A percentile compares a stretch with the other conserved stretches of the same genome.
phyloP scores from a whole-genome alignment of 2,888 invertebrate species.

The Dascillus cervinus region DNA sequence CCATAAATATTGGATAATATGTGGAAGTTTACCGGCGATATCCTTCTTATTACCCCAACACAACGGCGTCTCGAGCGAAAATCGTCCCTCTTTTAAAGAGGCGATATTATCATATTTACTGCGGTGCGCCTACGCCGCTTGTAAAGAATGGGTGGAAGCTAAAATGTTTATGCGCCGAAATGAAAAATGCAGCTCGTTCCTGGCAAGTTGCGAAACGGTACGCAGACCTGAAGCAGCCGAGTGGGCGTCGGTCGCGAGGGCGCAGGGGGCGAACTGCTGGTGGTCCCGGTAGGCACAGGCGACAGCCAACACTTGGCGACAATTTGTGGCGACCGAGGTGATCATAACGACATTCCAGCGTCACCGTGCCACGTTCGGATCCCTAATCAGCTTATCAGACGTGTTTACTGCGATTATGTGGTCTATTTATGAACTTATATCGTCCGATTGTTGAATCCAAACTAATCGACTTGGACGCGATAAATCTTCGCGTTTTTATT shows the following conservation, averaged over 20 bases:
- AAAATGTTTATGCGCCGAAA: slow-evolving; percentile 10
- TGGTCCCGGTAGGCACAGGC: slow-evolving; percentile 13
- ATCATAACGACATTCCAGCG: slow-evolving; percentile 20
- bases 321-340: slow-evolving; percentile 21
- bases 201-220: too few species aligned
- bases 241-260: slow-evolving; percentile 12
- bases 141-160: slow-evolving; percentile 12
- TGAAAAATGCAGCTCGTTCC: too few species aligned
- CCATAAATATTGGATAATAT: too few species aligned
- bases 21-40: too few species aligned
- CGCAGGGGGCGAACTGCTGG: slow-evolving; percentile 11
- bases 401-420: too few species aligned
- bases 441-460: too few species aligned
- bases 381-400: background rate
- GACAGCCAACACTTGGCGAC: slow-evolving; percentile 16
- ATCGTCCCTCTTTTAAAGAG: too few species aligned
- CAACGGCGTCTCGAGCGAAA: too few species aligned
- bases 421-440: too few species aligned
- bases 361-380: slow-evolving; percentile 7
- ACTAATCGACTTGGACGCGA: too few species aligned
- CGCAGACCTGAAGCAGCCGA: slow-evolving; percentile 10
- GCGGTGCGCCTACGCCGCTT: slow-evolving; percentile 7
- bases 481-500: too few species aligned
- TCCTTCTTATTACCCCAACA: too few species aligned
- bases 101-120: slow-evolving; percentile 7